Percentiles rank a stretch among this genome's conserved stretches.
Conservation (phyloP, 2,797 vertebrate species). For the Acipenser oxyrinchus region DNA sequence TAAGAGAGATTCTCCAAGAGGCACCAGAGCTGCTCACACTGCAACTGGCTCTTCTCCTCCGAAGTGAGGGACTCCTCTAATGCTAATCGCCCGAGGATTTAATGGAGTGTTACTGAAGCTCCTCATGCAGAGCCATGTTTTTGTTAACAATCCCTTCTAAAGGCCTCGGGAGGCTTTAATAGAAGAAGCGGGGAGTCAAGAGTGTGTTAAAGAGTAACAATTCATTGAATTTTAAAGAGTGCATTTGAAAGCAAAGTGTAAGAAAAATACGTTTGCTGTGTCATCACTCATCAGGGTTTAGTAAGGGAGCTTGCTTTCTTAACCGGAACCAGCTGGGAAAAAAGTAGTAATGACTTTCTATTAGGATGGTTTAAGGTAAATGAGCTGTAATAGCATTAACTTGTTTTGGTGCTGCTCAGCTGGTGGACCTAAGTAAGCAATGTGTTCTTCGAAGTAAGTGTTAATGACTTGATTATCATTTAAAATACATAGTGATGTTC, state of each 20-base stretch:
- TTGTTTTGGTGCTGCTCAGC: not conserved
- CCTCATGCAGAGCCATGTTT: constrained; percentile 78
- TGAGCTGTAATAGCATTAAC: not conserved
- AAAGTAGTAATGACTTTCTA: not conserved
- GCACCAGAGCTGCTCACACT: constrained; percentile 78
- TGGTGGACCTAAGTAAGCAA: not conserved
- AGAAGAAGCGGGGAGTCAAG: constrained; percentile 67
- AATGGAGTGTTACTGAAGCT: constrained; percentile 78
- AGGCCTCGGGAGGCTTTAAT: constrained; percentile 65
- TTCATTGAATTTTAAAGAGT: constrained; percentile 64
- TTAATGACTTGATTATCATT: constrained; percentile 10
- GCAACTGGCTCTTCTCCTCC: constrained; percentile 78
- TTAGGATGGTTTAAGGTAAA: not conserved
- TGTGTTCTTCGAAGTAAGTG: not conserved
- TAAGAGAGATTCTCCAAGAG: constrained; percentile 83
- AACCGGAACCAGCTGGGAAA: not conserved
- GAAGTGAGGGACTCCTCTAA: constrained; percentile 76
- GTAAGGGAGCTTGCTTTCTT: not conserved
- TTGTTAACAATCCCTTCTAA: constrained; percentile 83
- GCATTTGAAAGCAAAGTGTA: constrained; percentile 55
- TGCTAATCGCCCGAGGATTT: constrained; percentile 64
- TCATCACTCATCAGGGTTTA: not conserved
- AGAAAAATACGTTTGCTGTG: constrained; percentile 7
- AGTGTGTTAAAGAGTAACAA: constrained; percentile 69
- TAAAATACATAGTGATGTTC: constrained; percentile 16